phyloP scores from a whole-genome alignment of 1,140 invertebrate genomes.

The Hydropsyche tenuis region DNA sequence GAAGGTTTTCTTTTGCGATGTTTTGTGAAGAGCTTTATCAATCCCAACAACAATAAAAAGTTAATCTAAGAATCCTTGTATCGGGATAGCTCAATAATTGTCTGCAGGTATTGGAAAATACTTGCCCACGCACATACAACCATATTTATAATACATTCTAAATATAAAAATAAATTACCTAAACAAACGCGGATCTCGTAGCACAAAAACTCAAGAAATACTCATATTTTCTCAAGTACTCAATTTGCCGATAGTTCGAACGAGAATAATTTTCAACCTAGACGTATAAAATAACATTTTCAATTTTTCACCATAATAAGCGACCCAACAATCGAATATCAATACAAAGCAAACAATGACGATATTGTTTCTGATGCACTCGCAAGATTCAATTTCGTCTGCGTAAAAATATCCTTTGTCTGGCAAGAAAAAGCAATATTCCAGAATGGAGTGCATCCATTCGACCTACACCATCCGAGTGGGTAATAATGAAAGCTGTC shows the following conservation, averaged over 20 bases:
- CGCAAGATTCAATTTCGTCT: background rate
- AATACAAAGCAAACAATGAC: background rate
- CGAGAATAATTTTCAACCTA: too few relatives aligned
- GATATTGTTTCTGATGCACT: background rate
- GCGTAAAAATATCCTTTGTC: background rate
- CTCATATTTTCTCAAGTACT: too few relatives aligned
- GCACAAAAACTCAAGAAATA: too few relatives aligned
- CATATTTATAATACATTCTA: too few relatives aligned
- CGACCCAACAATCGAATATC: too few relatives aligned
- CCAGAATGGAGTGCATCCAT: background rate
- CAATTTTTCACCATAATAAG: too few relatives aligned
- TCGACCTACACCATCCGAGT: background rate
- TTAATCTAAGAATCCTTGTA: conserved; percentile 15
- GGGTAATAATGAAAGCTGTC: conserved; percentile 46
- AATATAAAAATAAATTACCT: too few relatives aligned
- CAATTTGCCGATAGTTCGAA: too few relatives aligned
- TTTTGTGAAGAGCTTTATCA: conserved; percentile 11
- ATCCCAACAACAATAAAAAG: conserved; percentile 27
- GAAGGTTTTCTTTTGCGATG: background rate
- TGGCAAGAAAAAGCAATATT: background rate
- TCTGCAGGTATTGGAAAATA: too few relatives aligned
- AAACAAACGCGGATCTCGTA: too few relatives aligned
- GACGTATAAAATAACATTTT: too few relatives aligned
- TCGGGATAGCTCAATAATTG: background rate
- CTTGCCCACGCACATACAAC: too few relatives aligned